phyloP scores from a whole-genome alignment of 2,888 invertebrate species.

The Ormia ochracea region DNA sequence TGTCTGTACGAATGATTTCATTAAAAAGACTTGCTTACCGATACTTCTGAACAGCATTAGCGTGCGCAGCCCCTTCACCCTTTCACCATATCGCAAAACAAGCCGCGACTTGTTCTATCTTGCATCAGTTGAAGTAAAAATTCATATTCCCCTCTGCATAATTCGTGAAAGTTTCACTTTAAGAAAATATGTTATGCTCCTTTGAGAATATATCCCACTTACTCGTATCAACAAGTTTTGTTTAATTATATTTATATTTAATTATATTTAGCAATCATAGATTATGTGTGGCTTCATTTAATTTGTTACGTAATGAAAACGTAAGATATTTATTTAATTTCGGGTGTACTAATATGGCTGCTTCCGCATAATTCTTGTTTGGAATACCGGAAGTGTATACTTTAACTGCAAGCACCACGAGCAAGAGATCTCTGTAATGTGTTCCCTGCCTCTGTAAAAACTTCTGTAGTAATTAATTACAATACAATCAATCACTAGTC shows the following conservation, averaged over 20 bases:
- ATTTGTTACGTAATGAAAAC: background rate
- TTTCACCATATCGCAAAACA: too few species aligned
- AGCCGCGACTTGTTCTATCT: too few species aligned
- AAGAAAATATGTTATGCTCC: too few species aligned
- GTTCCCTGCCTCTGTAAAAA: slow-evolving; percentile 3
- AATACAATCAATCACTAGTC: slow-evolving; percentile 49
- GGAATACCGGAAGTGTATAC: slow-evolving; percentile 42
- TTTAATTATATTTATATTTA: background rate
- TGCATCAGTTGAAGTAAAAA: too few species aligned
- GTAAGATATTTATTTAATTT: slow-evolving; percentile 1
- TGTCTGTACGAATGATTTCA: too few species aligned
- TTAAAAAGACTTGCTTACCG: too few species aligned
- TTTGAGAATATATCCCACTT: too few species aligned
- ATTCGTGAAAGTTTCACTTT: too few species aligned
- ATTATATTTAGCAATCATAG: background rate
- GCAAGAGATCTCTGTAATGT: slow-evolving; percentile 21
- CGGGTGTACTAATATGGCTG: slow-evolving; percentile 17
- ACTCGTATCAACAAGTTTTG: too few species aligned
- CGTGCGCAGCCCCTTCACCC: too few species aligned
- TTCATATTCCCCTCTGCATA: too few species aligned
- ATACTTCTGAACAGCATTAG: too few species aligned
- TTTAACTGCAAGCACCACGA: slow-evolving; percentile 31
- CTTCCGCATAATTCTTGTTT: slow-evolving; percentile 52
- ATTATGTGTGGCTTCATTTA: background rate
- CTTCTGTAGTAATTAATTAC: background rate